Evolutionary conservation across 2,113 vertebrate genomes (phyloP), one percentile per base, ranked within the genome.

Genomic region (Mormyrus iriodes): DNA sequence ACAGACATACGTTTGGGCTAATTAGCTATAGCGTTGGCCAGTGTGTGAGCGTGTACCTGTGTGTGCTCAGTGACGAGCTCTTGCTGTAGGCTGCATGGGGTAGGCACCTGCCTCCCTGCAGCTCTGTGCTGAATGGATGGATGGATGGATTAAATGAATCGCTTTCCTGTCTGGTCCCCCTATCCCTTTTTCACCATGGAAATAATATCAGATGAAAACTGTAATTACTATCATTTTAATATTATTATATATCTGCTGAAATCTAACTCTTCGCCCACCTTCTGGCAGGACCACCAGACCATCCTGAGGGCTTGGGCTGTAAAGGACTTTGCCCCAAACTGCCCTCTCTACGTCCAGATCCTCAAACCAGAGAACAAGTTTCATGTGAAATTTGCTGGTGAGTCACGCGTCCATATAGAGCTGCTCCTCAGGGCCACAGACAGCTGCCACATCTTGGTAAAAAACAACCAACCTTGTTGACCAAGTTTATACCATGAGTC

Each of bases 321-420:
- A 85, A 99, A 99, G 94, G 98, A 99, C 92, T 99, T 99, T 93
- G 98, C 98, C 92, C 98, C 98, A 86, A 99, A 98, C 82, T 99
- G 98, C 82, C 98, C 98, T 61, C 95, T 99, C 58, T 99, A 98
- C 88, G 98, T 99, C 49, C 98, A 99, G 90, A 99, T 99, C 93
- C 93, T 99, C 91, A 99, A 99, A 93, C 98, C 98, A 48, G 98
- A 99, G 94, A 99, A 99, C 91, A 99, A 99, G 95, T 99, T 99
- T 90, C 98, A 99, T 92, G 98, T 99, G 84, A 99, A 99, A 93
- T 99, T 99, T 96, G 98, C 98, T 94, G 98, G 98, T 99, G 94
- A 96, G 95, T 84, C 3, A 4, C 9, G 31, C 39, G 21, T 52
- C 58, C 35, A 1, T 17, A 4, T 53, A 5, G 8, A 3, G 12